Evolutionary conservation across 2,888 invertebrate genomes (phyloP).

Genomic region (Ichneumoninae sp.): DNA sequence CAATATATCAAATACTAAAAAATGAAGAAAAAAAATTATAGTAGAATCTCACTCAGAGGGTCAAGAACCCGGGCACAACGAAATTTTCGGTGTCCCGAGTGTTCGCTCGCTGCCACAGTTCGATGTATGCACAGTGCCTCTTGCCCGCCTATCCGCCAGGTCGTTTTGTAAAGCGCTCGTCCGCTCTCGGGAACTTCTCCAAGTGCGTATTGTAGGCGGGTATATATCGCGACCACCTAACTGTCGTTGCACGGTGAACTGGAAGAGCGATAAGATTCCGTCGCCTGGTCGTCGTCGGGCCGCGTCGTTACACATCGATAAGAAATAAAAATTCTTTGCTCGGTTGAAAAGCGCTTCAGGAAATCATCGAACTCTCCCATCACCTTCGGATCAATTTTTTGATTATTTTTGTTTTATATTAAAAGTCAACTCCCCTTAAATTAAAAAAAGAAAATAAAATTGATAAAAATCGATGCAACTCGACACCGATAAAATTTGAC

Average conservation of each 20-base stretch:
- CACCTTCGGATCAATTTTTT: neutral
- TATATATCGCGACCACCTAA: slow-evolving; percentile 22
- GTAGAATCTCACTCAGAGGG: neutral
- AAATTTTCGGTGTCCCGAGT: neutral
- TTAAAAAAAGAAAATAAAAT: too few relatives aligned
- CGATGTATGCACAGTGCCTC: slow-evolving; percentile 27
- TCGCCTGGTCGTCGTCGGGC: slow-evolving; percentile 35
- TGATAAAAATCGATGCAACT: neutral
- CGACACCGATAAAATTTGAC: neutral
- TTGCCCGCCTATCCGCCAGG: slow-evolving; percentile 26
- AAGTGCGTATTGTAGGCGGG: neutral
- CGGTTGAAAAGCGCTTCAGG: neutral
- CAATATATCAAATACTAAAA: neutral
- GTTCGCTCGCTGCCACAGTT: neutral
- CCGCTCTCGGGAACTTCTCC: slow-evolving; percentile 16
- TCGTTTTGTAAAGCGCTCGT: slow-evolving; percentile 25
- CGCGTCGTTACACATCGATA: slow-evolving; percentile 64
- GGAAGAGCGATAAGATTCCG: slow-evolving; percentile 61
- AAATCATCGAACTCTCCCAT: slow-evolving; percentile 10
- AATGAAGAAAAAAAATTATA: neutral
- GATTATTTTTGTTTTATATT: too few relatives aligned
- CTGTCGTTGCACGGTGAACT: slow-evolving; percentile 8
- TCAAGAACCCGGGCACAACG: neutral
- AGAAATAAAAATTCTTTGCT: slow-evolving; percentile 35
- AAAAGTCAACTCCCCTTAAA: too few relatives aligned